Evolutionary conservation across 2,888 invertebrate species (phyloP).

Genomic region (Azorinus chamasolen): DNA sequence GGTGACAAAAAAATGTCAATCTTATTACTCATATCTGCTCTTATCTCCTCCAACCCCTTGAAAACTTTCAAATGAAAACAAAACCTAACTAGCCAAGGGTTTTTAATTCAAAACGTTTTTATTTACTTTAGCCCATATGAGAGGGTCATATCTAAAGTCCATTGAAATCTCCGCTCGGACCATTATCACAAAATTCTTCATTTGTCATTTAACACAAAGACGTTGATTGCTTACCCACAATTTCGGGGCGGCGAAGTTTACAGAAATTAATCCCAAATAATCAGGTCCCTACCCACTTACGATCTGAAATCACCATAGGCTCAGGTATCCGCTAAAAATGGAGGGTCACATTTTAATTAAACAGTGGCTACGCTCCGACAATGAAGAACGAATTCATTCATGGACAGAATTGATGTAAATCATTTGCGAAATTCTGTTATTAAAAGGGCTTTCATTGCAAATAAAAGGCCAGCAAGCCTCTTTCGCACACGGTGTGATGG

Average conservation of each 20-base stretch:
- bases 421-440: conserved; percentile 65
- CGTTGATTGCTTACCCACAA: conserved; percentile 62
- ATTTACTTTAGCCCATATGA: no score
- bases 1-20: no score
- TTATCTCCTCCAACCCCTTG: no score
- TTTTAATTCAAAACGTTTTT: no score
- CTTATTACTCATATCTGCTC: no score
- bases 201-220: conserved; percentile 67
- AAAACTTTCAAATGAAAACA: no score
- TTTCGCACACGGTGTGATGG: conserved; percentile 43
- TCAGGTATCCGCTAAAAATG: conserved; percentile 59
- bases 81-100: no score
- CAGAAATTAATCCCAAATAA: conserved; percentile 68
- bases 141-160: no score
- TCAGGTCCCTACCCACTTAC: conserved; percentile 65
- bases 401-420: conserved; percentile 55
- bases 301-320: conserved; percentile 36
- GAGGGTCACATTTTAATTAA: conserved; percentile 68
- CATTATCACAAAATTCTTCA: conserved; percentile 63
- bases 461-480: conserved; percentile 50
- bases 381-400: conserved; percentile 47
- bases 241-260: conserved; percentile 65
- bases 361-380: conserved; percentile 57
- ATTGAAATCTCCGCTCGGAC: conserved; percentile 23
- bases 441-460: conserved; percentile 61